These are phyloP conservation scores for Larimichthys polyactis DNA, from an alignment of 2,113 vertebrate genomes.

Conservation along the genomic window DNA sequence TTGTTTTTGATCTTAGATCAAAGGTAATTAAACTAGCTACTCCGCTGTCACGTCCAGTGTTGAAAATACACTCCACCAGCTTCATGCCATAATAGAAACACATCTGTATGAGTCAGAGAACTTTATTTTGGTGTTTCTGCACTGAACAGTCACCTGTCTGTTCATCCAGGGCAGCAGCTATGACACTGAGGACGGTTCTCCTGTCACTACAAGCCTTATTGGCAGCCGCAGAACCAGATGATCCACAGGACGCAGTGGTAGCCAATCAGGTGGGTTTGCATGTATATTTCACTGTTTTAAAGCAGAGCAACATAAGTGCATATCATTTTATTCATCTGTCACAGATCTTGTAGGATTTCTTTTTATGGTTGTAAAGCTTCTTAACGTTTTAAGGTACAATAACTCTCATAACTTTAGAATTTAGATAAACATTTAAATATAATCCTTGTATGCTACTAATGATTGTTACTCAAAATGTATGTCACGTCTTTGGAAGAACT, in stretches of 20 bases:
- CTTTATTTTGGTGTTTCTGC: neutral
- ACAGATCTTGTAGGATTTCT: neutral
- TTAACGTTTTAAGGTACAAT: neutral
- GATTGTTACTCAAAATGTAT: neutral
- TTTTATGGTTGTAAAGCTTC: neutral
- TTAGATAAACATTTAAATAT: neutral
- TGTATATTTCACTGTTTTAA: constrained; percentile 4
- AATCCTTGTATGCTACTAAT: neutral
- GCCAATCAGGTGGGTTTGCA: constrained; percentile 91
- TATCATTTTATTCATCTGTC: neutral
- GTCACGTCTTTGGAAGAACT: neutral
- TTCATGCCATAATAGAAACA: neutral
- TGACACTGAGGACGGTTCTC: constrained; percentile 98
- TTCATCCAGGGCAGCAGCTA: constrained; percentile 93
- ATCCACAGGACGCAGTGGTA: constrained; percentile 96
- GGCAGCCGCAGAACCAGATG: constrained; percentile 98
- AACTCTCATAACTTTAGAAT: neutral
- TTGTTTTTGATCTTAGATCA: neutral
- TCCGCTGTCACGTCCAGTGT: neutral
- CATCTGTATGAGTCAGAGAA: neutral
- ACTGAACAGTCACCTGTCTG: constrained; percentile 4
- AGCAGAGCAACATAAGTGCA: neutral
- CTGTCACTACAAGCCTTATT: constrained; percentile 97
- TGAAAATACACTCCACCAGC: too few species aligned
- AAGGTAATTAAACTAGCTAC: neutral